Evolutionary conservation across 2,113 vertebrate species (phyloP), one percentile per base, ranked within the genome.

Genomic region (Chiloscyllium plagiosum): DNA sequence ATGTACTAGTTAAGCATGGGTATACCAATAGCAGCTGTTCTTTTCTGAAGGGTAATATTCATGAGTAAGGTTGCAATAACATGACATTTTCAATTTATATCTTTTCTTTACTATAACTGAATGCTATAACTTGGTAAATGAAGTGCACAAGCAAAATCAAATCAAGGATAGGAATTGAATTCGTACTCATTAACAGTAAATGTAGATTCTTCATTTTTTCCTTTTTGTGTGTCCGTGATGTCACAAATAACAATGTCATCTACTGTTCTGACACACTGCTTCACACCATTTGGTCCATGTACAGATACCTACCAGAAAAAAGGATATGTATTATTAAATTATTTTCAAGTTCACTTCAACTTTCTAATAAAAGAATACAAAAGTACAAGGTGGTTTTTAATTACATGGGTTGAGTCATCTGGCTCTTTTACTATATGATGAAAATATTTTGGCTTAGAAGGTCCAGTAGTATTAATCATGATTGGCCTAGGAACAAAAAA

Each of bases 181-280:
- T 52, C 94, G 52, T 95, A 95, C 94, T 95, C 94, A 19, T 95
- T 33, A 95, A 70, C 97, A 70, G 98, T 97, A 96, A 97, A 97
- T 8, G 96, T 96, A 0, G 97, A 97, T 96, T 99, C 98, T 96
- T 99, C 98, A 72, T 98, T 98, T 96, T 97, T 97, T 85, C 96
- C 97, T 95, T 61, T 95, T 50, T 98, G 97, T 33, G 97, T 97
- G 68, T 98, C 98, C 12, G 98, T 98, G 95, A 99, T 96, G 96
- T 99, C 98, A 97, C 99, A 99, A 97, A 99, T 98, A 96, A 99
- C 98, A 47, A 99, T 98, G 12, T 99, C 99, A 94, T 99, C 99
- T 93, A 98, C 98, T 70, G 98, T 96, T 69, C 99, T 98, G 0
- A 98, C 97, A 96, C 97, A 98, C 96, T 97, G 97, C 96, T 98